Evolutionary conservation across 2,888 invertebrate genomes (phyloP).

Genomic region (Meteorus colon): DNA sequence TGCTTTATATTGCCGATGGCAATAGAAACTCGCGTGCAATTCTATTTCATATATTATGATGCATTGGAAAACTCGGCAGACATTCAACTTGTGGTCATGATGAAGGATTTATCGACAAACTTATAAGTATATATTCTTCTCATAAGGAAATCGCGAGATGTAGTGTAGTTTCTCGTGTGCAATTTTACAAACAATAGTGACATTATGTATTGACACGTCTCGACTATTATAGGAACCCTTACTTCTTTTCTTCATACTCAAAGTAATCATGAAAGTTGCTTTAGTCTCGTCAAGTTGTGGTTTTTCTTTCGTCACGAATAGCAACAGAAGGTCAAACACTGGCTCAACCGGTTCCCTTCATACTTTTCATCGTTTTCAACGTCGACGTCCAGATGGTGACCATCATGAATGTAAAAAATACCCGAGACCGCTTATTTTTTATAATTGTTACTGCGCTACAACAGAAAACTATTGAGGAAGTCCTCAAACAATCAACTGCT

Average conservation of each 20-base stretch:
- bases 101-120: conserved; percentile 22
- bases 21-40: neutral
- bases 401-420: conserved; percentile 1
- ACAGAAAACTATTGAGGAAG: neutral
- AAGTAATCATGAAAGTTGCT: conserved; percentile 15
- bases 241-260: neutral
- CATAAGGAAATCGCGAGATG: neutral
- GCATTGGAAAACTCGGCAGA: neutral
- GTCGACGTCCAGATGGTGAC: conserved; percentile 6
- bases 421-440: conserved; percentile 6
- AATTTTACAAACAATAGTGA: neutral
- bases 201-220: neutral
- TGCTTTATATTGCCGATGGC: neutral
- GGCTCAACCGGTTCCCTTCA: conserved; percentile 40
- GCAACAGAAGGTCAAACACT: conserved; percentile 38
- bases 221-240: conserved; percentile 1
- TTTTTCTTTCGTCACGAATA: conserved; percentile 31
- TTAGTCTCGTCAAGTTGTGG: conserved; percentile 15
- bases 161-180: neutral
- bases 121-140: neutral
- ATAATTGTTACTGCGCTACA: neutral
- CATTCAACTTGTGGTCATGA: neutral
- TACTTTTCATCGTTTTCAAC: conserved; percentile 21
- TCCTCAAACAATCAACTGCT: neutral
- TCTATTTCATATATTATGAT: neutral